Percentiles rank a stretch among this genome's conserved stretches.
Conservation (phyloP, 2,797 vertebrate genomes). For the Sternarchorhynchus goeldii region DNA sequence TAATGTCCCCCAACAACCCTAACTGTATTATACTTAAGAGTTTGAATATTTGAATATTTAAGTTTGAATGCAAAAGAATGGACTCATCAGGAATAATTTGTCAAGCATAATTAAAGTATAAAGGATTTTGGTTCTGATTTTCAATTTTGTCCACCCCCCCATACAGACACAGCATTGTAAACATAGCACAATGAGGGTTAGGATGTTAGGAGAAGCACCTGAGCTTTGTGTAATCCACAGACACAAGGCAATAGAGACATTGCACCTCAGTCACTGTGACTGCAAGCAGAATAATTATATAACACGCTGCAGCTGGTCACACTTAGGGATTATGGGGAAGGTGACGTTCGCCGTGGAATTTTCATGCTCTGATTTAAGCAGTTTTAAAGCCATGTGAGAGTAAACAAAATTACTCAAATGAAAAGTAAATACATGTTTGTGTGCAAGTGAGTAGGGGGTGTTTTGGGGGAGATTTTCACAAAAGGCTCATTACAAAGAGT, state of each 20-base stretch:
- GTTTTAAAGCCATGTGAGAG: constrained; percentile 34
- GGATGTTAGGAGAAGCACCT: constrained; percentile 25
- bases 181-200: not conserved
- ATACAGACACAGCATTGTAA: no score
- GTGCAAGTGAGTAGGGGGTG: no score
- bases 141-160: no score
- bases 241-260: constrained; percentile 27
- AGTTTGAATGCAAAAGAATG: not conserved
- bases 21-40: not conserved
- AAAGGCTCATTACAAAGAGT: not conserved
- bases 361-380: constrained; percentile 33
- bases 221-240: constrained; percentile 31
- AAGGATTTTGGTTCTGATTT: no score
- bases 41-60: no score
- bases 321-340: constrained; percentile 53
- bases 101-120: not conserved
- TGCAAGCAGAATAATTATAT: constrained; percentile 43
- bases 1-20: not conserved
- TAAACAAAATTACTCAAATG: constrained; percentile 13
- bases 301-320: constrained; percentile 51
- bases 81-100: not conserved
- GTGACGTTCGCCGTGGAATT: constrained; percentile 40
- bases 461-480: not conserved
- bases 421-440: constrained; percentile 3
- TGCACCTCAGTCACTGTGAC: constrained; percentile 24